Evolutionary conservation across 1,140 invertebrate genomes (phyloP).

Genomic region (Diprion similis): DNA sequence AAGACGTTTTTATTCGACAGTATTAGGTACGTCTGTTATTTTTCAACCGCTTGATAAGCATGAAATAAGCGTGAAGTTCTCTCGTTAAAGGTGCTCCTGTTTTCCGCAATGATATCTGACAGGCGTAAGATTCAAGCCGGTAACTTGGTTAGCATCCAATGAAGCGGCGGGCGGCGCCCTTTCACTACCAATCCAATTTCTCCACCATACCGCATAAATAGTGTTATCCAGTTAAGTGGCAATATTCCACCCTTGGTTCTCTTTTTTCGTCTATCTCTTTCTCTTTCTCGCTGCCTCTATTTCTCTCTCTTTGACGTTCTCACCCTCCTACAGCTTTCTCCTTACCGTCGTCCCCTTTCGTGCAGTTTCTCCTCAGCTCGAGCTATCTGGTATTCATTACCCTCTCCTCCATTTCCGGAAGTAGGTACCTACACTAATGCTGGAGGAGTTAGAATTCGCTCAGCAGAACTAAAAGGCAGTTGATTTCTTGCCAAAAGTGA

Average conservation of each 20-base stretch:
- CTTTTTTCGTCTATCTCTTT: neutral
- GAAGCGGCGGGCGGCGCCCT: neutral
- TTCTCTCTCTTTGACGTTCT: no score
- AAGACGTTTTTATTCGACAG: no score
- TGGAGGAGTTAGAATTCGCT: neutral
- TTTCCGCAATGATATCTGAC: neutral
- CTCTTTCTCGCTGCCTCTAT: neutral
- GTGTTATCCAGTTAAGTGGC: conserved; percentile 7
- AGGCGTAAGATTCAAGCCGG: conserved; percentile 6
- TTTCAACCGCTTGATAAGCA: neutral
- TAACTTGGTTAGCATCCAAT: conserved; percentile 5
- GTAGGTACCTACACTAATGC: neutral
- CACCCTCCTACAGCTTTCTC: no score
- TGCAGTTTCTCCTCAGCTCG: neutral
- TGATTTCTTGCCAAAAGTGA: no score
- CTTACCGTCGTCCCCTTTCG: neutral
- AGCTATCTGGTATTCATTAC: conserved; percentile 3
- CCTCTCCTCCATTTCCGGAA: neutral
- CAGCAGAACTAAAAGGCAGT: neutral
- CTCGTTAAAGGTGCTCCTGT: neutral
- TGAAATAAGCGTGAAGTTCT: neutral
- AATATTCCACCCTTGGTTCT: neutral
- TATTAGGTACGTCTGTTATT: no score
- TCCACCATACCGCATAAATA: conserved; percentile 3
- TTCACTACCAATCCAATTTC: conserved; percentile 3